A percentile compares a stretch with the other conserved stretches of the same genome.
Conservation (phyloP, 2,113 vertebrate species). For the Thymallus thymallus region DNA sequence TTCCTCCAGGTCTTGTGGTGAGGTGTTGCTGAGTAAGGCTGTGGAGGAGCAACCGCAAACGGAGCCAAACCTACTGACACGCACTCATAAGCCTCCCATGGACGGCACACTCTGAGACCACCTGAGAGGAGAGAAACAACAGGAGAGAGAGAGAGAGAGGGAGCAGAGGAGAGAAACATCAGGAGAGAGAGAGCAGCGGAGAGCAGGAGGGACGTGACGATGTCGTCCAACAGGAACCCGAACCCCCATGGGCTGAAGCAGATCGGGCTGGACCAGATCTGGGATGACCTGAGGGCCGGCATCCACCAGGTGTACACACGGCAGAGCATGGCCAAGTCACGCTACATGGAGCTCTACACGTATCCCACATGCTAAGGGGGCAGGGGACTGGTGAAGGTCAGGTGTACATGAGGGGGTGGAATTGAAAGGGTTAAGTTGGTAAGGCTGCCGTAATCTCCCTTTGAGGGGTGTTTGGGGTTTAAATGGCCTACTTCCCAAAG, state of each 20-base stretch:
- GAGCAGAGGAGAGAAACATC: conserved; percentile 26
- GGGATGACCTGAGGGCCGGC: conserved; percentile 93
- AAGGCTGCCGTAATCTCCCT: no score
- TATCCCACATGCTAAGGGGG: conserved; percentile 74
- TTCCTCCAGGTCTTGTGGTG: conserved; percentile 65
- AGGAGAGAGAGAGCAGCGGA: conserved; percentile 27
- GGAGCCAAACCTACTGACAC: background rate
- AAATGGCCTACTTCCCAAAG: background rate
- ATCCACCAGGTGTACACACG: conserved; percentile 96
- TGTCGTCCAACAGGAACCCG: conserved; percentile 93
- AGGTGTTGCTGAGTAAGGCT: conserved; percentile 28
- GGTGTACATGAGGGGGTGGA: background rate
- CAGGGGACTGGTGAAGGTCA: background rate
- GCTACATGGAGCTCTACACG: conserved; percentile 99
- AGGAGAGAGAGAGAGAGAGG: conserved; percentile 26
- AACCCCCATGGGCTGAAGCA: conserved; percentile 96
- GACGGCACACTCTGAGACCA: conserved; percentile 53
- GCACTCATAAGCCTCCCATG: conserved; percentile 41
- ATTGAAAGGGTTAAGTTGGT: background rate
- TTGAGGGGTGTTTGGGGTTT: background rate
- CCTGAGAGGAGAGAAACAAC: conserved; percentile 17
- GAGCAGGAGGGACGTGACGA: conserved; percentile 62
- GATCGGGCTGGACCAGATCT: conserved; percentile 96
- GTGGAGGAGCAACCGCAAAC: conserved; percentile 48
- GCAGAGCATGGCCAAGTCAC: conserved; percentile 94